phyloP scores from a whole-genome alignment of 1,140 invertebrate species.

The Microplitis mediator region DNA sequence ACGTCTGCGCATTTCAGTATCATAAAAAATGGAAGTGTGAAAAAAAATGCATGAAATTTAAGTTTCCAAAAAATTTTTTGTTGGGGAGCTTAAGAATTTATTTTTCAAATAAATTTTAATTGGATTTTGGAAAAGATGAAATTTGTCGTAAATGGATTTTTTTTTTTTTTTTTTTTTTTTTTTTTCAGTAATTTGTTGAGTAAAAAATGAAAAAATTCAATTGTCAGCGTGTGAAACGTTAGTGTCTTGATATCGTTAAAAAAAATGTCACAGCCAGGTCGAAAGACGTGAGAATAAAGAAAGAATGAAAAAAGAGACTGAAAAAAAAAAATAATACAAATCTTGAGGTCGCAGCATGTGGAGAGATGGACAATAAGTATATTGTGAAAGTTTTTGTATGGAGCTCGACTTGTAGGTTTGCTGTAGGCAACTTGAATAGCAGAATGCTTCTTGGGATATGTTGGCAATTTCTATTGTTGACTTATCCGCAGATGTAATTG shows the following conservation, averaged over 20 bases:
- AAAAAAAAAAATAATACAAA: neutral
- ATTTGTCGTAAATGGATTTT: too few relatives aligned
- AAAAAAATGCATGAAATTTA: too few relatives aligned
- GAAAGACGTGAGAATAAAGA: neutral
- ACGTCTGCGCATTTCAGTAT: too few relatives aligned
- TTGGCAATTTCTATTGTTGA: constrained; percentile 44
- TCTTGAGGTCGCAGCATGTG: neutral
- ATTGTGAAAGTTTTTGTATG: constrained; percentile 2
- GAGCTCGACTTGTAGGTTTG: neutral
- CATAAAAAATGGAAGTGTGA: too few relatives aligned
- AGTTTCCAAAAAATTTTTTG: too few relatives aligned
- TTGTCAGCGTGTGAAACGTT: neutral
- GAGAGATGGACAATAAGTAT: constrained; percentile 2
- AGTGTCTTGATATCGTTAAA: neutral
- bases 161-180: too few relatives aligned
- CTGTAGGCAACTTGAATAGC: neutral
- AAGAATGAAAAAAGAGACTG: neutral
- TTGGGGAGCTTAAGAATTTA: too few relatives aligned
- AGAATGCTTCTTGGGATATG: constrained; percentile 25
- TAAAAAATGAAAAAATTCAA: neutral
- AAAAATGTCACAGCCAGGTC: neutral
- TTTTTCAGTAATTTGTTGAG: too few relatives aligned
- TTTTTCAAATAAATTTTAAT: too few relatives aligned
- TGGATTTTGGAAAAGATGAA: too few relatives aligned
- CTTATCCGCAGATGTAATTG: constrained; percentile 46